phyloP scores from a whole-genome alignment of 2,888 invertebrate species.

The Lycocerus yunnanus region DNA sequence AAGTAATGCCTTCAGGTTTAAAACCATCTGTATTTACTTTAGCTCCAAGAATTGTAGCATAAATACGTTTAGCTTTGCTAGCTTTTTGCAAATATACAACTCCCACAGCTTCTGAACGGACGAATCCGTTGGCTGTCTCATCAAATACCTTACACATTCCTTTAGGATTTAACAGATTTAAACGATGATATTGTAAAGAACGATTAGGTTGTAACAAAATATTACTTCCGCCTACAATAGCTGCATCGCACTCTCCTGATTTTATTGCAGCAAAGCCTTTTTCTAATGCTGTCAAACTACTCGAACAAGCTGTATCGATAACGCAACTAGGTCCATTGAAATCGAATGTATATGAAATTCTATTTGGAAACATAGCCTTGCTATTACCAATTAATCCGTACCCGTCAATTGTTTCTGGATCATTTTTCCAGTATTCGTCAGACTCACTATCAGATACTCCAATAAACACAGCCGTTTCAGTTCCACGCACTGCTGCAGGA shows the following conservation, averaged over 20 bases:
- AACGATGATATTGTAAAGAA: constrained; percentile 90
- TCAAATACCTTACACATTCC: constrained; percentile 95
- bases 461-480: constrained; percentile 92
- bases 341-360: constrained; percentile 95
- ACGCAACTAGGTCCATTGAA: constrained; percentile 94
- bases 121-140: constrained; percentile 87
- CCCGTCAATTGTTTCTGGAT: constrained; percentile 85
- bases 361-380: constrained; percentile 95
- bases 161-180: constrained; percentile 91
- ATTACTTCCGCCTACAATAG: constrained; percentile 93
- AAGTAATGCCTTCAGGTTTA: constrained; percentile 90
- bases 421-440: constrained; percentile 82
- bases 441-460: constrained; percentile 92
- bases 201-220: constrained; percentile 87
- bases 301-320: constrained; percentile 97
- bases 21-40: constrained; percentile 92
- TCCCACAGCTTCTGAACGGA: constrained; percentile 86
- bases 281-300: constrained; percentile 88
- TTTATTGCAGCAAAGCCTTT: constrained; percentile 83
- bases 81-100: constrained; percentile 82
- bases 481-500: constrained; percentile 82
- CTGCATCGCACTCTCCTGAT: constrained; percentile 91
- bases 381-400: constrained; percentile 94
- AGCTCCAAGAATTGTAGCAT: constrained; percentile 85
- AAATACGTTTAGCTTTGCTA: constrained; percentile 75